Evolutionary conservation across 2,797 vertebrate species (phyloP).

Genomic region (Myripristis murdjan): DNA sequence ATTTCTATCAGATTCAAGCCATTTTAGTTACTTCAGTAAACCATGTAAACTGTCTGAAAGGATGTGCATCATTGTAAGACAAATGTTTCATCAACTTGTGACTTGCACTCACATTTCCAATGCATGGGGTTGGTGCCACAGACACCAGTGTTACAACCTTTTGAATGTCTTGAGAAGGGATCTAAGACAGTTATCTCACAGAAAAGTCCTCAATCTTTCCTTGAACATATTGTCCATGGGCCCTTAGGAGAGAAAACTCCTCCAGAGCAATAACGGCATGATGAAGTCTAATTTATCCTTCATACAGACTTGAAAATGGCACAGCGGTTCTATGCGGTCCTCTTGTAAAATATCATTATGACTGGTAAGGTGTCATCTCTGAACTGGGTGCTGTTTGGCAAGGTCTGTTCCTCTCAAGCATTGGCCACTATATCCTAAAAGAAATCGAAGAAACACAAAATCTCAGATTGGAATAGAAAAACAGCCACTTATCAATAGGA

Average conservation of each 20-base stretch:
- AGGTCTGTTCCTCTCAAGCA: no score
- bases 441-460: conserved; percentile 16
- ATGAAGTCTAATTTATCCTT: not conserved
- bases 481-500: not conserved
- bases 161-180: no score
- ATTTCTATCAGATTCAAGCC: not conserved
- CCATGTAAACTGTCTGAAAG: not conserved
- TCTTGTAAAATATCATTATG: not conserved
- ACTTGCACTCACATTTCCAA: not conserved
- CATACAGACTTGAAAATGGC: not conserved
- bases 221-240: no score
- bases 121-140: not conserved
- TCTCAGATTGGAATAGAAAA: conserved; percentile 1
- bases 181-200: no score
- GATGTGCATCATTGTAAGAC: not conserved
- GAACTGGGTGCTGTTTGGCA: not conserved
- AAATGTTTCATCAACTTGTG: not conserved
- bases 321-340: not conserved
- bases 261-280: not conserved
- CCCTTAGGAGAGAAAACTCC: no score
- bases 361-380: not conserved
- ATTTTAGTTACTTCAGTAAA: not conserved
- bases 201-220: no score
- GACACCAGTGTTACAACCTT: not conserved
- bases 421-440: conserved; percentile 56